These are phyloP conservation scores for Nansenia antarctica DNA, from an alignment of 2,113 vertebrate genomes.

Conservation along the genomic window DNA sequence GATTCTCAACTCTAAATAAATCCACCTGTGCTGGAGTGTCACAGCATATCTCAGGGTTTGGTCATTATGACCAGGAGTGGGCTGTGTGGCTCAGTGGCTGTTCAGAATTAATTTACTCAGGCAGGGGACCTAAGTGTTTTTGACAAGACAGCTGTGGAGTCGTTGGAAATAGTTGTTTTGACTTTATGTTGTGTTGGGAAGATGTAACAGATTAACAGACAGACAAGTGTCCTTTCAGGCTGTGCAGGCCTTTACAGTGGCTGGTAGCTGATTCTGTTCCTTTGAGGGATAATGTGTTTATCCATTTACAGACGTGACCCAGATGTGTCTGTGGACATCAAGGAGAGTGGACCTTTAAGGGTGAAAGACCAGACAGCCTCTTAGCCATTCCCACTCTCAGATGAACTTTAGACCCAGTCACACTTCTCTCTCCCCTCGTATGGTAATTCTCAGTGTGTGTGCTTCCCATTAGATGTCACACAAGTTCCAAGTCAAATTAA, in stretches of 20 bases:
- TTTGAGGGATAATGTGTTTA: neutral
- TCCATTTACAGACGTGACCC: slow-evolving; percentile 4
- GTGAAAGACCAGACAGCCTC: slow-evolving; percentile 25
- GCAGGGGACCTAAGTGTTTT: neutral
- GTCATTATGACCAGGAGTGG: neutral
- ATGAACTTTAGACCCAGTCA: slow-evolving; percentile 14
- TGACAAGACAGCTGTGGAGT: neutral
- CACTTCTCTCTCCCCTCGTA: neutral
- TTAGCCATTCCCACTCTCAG: neutral
- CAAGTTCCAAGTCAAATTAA: neutral
- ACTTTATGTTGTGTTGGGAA: neutral
- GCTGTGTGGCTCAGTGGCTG: neutral
- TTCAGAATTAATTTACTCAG: neutral
- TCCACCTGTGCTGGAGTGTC: neutral
- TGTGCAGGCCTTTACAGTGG: neutral
- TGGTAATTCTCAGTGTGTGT: neutral
- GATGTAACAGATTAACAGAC: neutral
- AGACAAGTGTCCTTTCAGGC: neutral
- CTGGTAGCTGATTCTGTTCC: neutral
- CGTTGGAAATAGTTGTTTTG: neutral
- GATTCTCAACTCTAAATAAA: no score
- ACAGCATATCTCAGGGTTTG: neutral
- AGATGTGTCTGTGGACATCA: slow-evolving; percentile 52
- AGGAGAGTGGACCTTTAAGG: slow-evolving; percentile 35
- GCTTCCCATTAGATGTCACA: neutral